Evolutionary conservation across 2,888 invertebrate genomes (phyloP).

Genomic region (Drosophila kokeensis): DNA sequence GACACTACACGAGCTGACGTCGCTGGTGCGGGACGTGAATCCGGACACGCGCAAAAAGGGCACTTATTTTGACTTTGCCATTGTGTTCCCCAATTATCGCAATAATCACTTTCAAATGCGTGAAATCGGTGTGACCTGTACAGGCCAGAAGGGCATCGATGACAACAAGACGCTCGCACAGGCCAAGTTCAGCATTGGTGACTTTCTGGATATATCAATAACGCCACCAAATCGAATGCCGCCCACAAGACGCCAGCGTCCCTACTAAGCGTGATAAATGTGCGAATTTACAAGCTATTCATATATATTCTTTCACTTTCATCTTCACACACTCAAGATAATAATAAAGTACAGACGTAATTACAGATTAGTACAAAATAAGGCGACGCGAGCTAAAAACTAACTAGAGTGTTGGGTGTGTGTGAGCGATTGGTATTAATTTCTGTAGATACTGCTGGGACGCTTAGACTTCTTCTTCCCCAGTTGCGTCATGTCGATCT

Average conservation of each 20-base stretch:
- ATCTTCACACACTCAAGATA: constrained; percentile 57
- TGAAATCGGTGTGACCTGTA: constrained; percentile 97
- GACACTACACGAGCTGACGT: constrained; percentile 96
- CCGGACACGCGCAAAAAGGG: constrained; percentile 98
- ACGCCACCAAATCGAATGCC: constrained; percentile 92
- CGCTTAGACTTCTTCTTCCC: constrained; percentile 89
- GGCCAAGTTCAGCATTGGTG: constrained; percentile 96
- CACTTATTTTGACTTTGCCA: constrained; percentile 98
- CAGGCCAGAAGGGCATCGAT: constrained; percentile 96
- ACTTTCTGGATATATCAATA: constrained; percentile 98
- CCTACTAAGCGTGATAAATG: constrained; percentile 81
- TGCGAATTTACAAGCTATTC: constrained; percentile 50
- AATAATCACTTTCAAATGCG: constrained; percentile 94
- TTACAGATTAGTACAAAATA: constrained; percentile 69
- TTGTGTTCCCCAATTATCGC: constrained; percentile 92
- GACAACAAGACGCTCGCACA: constrained; percentile 96
- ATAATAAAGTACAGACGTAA: constrained; percentile 68
- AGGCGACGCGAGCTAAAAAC: constrained; percentile 62
- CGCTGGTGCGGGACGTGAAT: constrained; percentile 99
- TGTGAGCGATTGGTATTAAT: constrained; percentile 58
- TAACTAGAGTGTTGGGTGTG: constrained; percentile 40
- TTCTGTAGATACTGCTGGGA: constrained; percentile 86
- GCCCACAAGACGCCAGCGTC: constrained; percentile 88
- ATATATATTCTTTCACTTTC: constrained; percentile 65
- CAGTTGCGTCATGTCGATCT: constrained; percentile 89